Evolutionary conservation across 2,113 vertebrate genomes (phyloP).

Genomic region (Dolichotis patagonum): DNA sequence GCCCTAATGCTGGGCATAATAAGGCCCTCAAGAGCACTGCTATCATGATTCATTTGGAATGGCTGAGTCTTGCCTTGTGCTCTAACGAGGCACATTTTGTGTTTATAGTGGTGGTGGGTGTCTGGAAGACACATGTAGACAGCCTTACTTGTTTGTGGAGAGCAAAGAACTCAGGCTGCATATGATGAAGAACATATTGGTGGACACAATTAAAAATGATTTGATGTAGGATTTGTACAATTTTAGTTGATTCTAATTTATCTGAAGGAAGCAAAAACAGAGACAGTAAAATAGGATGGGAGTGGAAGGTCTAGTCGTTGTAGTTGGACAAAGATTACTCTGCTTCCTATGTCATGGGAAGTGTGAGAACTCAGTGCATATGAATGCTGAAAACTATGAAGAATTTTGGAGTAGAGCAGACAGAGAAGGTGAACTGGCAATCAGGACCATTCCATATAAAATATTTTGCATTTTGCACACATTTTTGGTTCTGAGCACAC

Average conservation of each 20-base stretch:
- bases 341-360: not conserved
- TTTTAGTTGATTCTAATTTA: not conserved
- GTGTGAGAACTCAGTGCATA: not conserved
- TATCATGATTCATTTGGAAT: not conserved
- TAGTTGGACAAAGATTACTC: not conserved
- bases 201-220: not conserved
- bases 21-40: not conserved
- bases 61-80: not conserved
- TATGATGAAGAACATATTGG: not conserved
- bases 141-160: not conserved
- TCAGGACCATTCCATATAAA: not conserved
- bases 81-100: conserved; percentile 4
- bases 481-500: conserved; percentile 1
- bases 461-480: not conserved
- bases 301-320: not conserved
- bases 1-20: not conserved
- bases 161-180: not conserved
- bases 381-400: not conserved
- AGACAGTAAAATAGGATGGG: not conserved
- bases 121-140: not conserved
- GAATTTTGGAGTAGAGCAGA: not conserved
- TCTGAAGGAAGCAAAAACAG: not conserved
- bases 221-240: not conserved
- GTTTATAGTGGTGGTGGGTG: not conserved
- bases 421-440: not conserved